Conservation (phyloP, 2,888 invertebrate species). For the Aromia moschata region DNA sequence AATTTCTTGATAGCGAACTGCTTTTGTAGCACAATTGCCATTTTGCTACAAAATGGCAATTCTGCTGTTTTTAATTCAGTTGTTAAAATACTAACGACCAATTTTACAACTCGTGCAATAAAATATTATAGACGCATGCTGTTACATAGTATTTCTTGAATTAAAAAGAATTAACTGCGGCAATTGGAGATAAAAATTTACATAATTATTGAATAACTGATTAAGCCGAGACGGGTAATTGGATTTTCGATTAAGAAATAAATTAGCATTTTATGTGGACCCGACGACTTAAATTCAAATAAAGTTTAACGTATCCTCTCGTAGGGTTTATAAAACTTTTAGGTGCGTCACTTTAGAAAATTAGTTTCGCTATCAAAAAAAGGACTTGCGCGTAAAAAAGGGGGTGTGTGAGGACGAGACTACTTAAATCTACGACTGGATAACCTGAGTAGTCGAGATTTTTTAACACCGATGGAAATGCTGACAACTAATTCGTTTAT, state of each 20-base stretch:
- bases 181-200: constrained; percentile 4
- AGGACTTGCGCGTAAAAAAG: not conserved
- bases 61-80: constrained; percentile 14
- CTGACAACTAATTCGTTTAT: not conserved
- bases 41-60: too few species aligned
- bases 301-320: constrained; percentile 8
- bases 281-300: constrained; percentile 4
- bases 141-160: not conserved
- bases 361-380: constrained; percentile 20
- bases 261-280: constrained; percentile 1
- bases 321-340: constrained; percentile 14
- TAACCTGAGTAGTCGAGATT: not conserved
- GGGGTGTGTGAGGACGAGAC: not conserved
- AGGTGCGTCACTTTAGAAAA: constrained; percentile 22
- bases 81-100: constrained; percentile 19
- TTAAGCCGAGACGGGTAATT: constrained; percentile 1
- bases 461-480: too few species aligned
- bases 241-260: constrained; percentile 12
- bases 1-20: too few species aligned
- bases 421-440: not conserved
- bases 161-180: constrained; percentile 18
- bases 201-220: constrained; percentile 21
- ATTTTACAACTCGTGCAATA: constrained; percentile 13
- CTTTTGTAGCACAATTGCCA: too few species aligned
- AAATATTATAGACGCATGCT: constrained; percentile 8